A percentile compares a stretch with the other conserved stretches of the same genome.
phyloP scores from a whole-genome alignment of 2,797 vertebrate genomes.

The Argya squamiceps region DNA sequence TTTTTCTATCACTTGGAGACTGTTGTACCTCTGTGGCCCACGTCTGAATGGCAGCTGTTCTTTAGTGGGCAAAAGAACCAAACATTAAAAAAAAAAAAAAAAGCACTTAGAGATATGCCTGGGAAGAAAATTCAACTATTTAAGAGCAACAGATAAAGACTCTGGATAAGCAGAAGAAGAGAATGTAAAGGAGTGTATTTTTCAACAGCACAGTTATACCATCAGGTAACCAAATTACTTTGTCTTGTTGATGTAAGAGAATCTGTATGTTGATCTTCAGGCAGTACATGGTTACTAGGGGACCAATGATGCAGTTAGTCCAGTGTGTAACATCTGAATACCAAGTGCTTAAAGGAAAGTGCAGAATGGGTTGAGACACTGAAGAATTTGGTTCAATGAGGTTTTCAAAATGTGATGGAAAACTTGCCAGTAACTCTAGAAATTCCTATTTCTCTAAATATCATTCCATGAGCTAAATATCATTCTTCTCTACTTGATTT shows the following conservation, averaged over 20 bases:
- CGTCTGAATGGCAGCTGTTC: not conserved
- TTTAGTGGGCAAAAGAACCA: not conserved
- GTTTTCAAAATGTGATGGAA: not conserved
- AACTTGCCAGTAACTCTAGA: not conserved
- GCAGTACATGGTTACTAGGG: not conserved
- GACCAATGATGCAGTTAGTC: not conserved
- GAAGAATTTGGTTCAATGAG: not conserved
- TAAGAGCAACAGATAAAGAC: not conserved
- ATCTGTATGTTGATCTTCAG: not conserved
- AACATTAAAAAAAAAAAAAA: not conserved
- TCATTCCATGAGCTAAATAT: not conserved
- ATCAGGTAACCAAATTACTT: not conserved
- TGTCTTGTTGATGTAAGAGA: not conserved
- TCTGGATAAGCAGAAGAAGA: not conserved
- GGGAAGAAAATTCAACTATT: not conserved
- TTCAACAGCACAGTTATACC: not conserved
- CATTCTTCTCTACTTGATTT: not conserved
- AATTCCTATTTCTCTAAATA: not conserved
- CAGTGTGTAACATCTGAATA: not conserved
- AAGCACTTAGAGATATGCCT: not conserved
- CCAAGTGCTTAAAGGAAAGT: not conserved
- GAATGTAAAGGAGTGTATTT: not conserved
- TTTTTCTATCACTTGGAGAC: not conserved
- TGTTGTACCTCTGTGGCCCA: not conserved
- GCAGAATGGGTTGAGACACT: fast-evolving